Evolutionary conservation across 35 echinoderm and acorn worm species (phyloP).

Genomic region (Amphiura filiformis): DNA sequence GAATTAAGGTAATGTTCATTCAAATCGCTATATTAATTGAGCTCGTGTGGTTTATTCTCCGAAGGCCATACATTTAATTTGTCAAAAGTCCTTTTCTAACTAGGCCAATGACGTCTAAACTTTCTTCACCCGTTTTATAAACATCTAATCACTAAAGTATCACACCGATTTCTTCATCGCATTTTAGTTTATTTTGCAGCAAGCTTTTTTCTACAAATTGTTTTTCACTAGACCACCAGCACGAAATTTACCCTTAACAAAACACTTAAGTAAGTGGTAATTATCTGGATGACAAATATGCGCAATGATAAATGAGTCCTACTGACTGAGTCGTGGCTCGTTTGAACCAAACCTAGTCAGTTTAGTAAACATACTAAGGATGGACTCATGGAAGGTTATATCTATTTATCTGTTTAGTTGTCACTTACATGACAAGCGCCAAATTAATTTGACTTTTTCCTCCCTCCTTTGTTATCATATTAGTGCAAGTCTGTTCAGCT

Average conservation of each 20-base stretch:
- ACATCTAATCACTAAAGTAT: too few relatives aligned
- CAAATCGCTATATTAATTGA: too few relatives aligned
- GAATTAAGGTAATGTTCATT: too few relatives aligned
- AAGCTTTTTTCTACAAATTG: background rate
- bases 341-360: background rate
- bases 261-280: constrained; percentile 11
- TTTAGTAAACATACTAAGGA: background rate
- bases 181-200: too few relatives aligned
- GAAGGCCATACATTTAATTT: too few relatives aligned
- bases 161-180: too few relatives aligned
- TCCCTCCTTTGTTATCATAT: background rate
- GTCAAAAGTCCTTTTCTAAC: too few relatives aligned
- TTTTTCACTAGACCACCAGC: background rate
- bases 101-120: too few relatives aligned
- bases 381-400: background rate
- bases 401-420: background rate
- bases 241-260: constrained; percentile 6
- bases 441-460: background rate
- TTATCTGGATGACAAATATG: background rate
- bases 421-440: constrained; percentile 1
- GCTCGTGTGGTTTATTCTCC: too few relatives aligned
- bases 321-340: too few relatives aligned
- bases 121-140: too few relatives aligned
- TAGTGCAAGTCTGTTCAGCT: too few relatives aligned
- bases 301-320: background rate